phyloP scores from a whole-genome alignment of 2,113 vertebrate genomes.

The Vidua macroura region DNA sequence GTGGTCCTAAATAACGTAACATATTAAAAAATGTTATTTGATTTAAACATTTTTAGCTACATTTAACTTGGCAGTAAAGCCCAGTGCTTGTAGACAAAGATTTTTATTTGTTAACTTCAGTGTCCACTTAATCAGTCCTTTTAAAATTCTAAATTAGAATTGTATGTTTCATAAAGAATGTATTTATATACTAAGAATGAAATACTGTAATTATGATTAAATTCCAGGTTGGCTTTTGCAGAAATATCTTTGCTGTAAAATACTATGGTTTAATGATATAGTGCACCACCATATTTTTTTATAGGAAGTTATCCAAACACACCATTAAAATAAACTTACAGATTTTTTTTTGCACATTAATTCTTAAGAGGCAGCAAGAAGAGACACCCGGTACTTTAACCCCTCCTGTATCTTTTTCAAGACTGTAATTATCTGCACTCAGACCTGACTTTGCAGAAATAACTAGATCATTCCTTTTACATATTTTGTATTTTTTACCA shows the following conservation, averaged over 20 bases:
- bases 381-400: neutral
- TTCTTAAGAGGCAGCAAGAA: neutral
- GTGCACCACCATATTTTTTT: neutral
- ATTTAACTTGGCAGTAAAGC: neutral
- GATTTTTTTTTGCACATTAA: neutral
- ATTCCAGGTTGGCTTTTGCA: neutral
- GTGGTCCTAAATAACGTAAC: neutral
- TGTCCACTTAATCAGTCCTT: neutral
- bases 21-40: neutral
- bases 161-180: neutral
- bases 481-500: neutral
- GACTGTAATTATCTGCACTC: neutral
- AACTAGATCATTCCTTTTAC: fast-evolving
- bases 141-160: neutral
- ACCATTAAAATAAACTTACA: neutral
- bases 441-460: neutral
- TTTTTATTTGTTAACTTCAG: neutral
- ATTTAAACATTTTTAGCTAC: neutral
- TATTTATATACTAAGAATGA: neutral
- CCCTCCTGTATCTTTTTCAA: neutral
- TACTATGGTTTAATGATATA: neutral
- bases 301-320: neutral
- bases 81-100: neutral
- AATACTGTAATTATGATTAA: neutral
- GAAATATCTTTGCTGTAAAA: neutral